Evolutionary conservation across 2,888 invertebrate species (phyloP), one percentile per base, ranked within the genome.

Genomic region (Microplitis manilae): DNA sequence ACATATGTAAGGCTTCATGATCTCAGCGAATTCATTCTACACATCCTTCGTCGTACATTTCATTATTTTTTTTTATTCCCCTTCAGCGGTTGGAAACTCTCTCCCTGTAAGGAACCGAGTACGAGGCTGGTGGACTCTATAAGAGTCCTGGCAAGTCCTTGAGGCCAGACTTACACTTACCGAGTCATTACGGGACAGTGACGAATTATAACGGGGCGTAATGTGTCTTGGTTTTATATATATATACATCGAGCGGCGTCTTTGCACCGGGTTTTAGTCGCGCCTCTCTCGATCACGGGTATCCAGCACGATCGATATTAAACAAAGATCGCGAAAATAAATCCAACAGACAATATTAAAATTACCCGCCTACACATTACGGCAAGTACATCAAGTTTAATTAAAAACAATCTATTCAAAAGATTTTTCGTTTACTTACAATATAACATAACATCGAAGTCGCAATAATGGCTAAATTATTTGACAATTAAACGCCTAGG

Each of bases 101-200:
- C 30, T 30, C 30, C 30, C 30, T 30, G 30, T 30, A 30, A 30
- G 30, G 30, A 4, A 30, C 30, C 2, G 30, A 30, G 30, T 4
- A 30, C 30, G 30, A 20, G 30, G 2, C 30, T 30, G 30, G 30
- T 30, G 30, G 30, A 30, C 4, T 30, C 30, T 5, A 64, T 9
- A 17, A 17, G 17, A 20, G 15, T 73, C 15, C 17, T 39, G 17
- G 30, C 30, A 30, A 68, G 68, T 68, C 75, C 69, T 68, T 39
- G 75, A 69, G 61, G 68, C 75, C 61, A 74, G n/a, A 6, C 15
- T 30, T 65, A 50, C 64, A 73, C 68, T 73, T 67, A 77, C 72
- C 83, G 83, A 83, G 83, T 87, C 85, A 87, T 87, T 87, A 87
- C 84, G 84, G 82, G 86, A 86, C 87, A 86, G 85, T 87, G 87